Base-by-base conservation (phyloP, 2,797 vertebrate species). In the Dryobates pubescens region DNA sequence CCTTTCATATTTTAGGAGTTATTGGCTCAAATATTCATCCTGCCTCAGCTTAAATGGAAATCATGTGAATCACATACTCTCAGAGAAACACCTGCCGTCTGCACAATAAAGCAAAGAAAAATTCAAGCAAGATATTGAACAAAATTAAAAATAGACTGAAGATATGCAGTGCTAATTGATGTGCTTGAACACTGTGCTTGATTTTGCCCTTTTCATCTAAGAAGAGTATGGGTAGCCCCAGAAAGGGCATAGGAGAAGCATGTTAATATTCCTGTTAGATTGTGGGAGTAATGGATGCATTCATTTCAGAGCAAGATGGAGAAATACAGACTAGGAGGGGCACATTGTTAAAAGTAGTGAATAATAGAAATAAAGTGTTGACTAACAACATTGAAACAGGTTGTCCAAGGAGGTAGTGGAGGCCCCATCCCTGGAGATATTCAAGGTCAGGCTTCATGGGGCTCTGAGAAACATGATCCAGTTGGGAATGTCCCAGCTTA, bases 1-100 rank as follows among this genome's bases (percentile, higher is more conserved):
- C 27, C 38, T 89, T 76, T 91, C 73, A 81, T 89, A 89, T 79
- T 89, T 88, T 73, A 86, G 54, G 82, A 89, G 41, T 86, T 84
- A 92, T 6, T 70, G 84, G 27, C 73, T 74, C 38, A 68, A 83
- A 82, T 43, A 88, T 64, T 78, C 57, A 92, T 76, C 70, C 63
- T 94, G 49, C 32, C n/a, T 30, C 62, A 90, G 65, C 69, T 82
- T 85, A 90, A 86, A 85, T 1, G 29, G 65, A 82, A 95, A 82
- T 67, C 5, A 69, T 8, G 23, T 32, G 58, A 79, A 82, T 36
- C 9, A 65, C 13, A 30, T 43, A 76, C 68, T 90, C 49, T 82
- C 58, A 61, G 71, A 88, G 57, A 88, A 93, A 89, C 62, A 73
- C 76, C 57, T 86, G 47, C 82, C 80, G 61, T 70, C 53, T 75